Base-by-base conservation (phyloP, 2,797 vertebrate species). In the Pseudochirops corinnae region DNA sequence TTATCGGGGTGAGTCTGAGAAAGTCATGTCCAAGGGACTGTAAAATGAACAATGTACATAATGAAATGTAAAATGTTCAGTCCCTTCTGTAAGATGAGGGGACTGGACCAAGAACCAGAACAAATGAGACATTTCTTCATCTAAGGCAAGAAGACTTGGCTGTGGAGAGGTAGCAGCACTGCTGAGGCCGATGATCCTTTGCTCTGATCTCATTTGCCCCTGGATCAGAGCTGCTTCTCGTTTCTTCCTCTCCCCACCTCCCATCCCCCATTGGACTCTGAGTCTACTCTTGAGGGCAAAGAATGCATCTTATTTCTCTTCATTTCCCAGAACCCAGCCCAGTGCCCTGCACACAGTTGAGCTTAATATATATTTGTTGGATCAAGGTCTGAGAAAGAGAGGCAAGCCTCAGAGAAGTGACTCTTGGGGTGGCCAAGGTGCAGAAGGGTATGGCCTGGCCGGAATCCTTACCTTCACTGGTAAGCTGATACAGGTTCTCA, bases 401-500 rank as follows among this genome's bases (percentile, higher is more conserved):
- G 50, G 56, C 57, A 29, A 92, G 24, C 13, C 11, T 21, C 56
- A 9, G 29, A 50, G 56, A 13, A 92, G n/a, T 28, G 46, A 21
- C 5, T 39, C 4, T 58, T 50, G 56, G 24, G 24, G 3, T 33
- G 1, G 1, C 6, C 5, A 4, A 33, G 1, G 57, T 11, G 2
- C 29, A 33, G 46, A 33, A 52, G 46, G 16, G 5, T 11, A 11
- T 46, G 24, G 28, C 29, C 46, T 26, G 0, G 39, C 46, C 13
- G 0, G 39, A 11, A 14, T 10, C 14, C 1, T 9, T 55, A 94
- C 96, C 92, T 18, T 96, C 57, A 52, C n/a, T 46, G 50, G 96
- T 96, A 31, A 98, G 94, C 56, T 94, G 87, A 39, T 96, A 56
- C 52, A 98, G 56, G 92, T 98, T 98, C 74, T 97, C 95, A 39